Base-by-base conservation (phyloP, 2,113 vertebrate species). In the Phainopepla nitens region DNA sequence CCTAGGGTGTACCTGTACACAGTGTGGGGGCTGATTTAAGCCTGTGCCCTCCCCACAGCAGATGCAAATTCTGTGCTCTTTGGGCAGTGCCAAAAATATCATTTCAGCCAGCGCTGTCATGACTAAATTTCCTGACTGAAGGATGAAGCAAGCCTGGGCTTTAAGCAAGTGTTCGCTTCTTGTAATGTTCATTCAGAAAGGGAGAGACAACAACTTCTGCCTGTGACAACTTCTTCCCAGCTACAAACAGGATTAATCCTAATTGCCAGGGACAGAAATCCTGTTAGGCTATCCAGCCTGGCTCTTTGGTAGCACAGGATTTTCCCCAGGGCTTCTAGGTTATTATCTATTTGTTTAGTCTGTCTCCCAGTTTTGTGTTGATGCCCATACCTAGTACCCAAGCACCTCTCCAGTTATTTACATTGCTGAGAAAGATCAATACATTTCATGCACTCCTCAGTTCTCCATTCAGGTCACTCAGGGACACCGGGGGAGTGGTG, bases 211-310 rank as follows among this genome's bases (percentile, higher is more conserved):
- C 16, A 69, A 22, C 66, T 68, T 42, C 85, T 79, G 60, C 60
- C 47, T 54, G n/a, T 50, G 69, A 90, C 70, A 71, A 28, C 70
- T 64, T 70, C 62, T 57, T 50, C n/a, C 56, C 61, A 44, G 23
- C 44, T 42, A 29, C 8, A 36, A 88, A 45, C 73, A 68, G 79
- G 29, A 76, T 71, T 60, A 69, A 64, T 58, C 33, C 66, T 61
- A 77, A 87, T 33, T 79, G 82, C 70, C 49, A 78, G 65, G 44
- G 91, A 86, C 93, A 82, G 86, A 42, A 85, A 71, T 82, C 78
- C 91, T 49, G 44, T 58, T 15, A 60, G 70, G 23, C 65, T 70
- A 4, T 23, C 36, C 64, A 70, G 60, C 5, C 62, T 33, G 11
- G 54, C 53, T n/a, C 35, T 39, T 36, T 6, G 50, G 60, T 8